Conservation (phyloP, 2,797 vertebrate species). For the Cynodonichthys magdalenae region DNA sequence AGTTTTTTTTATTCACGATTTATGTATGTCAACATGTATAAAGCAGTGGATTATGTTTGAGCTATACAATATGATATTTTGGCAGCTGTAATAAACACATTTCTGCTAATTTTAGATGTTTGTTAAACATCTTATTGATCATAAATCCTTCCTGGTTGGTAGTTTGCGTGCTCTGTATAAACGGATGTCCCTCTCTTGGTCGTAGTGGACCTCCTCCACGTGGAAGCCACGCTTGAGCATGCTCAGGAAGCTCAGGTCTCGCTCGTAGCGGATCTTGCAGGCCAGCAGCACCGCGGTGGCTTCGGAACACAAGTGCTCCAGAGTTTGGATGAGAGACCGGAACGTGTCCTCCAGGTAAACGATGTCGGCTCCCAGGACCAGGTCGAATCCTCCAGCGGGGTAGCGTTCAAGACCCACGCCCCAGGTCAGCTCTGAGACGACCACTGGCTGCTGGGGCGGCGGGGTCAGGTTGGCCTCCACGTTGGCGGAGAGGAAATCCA, state of each 20-base stretch:
- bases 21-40: slow-evolving; percentile 75
- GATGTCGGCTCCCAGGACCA: slow-evolving; percentile 93
- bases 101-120: slow-evolving; percentile 56
- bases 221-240: slow-evolving; percentile 83
- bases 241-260: slow-evolving; percentile 86
- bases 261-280: slow-evolving; percentile 92
- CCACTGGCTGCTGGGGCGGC: slow-evolving; percentile 68
- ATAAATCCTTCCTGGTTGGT: slow-evolving; percentile 72
- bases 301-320: slow-evolving; percentile 87
- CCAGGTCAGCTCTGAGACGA: slow-evolving; percentile 91
- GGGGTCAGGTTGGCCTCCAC: slow-evolving; percentile 87
- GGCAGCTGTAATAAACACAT: slow-evolving; percentile 82
- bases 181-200: slow-evolving; percentile 86
- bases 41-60: slow-evolving; percentile 75
- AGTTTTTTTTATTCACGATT: slow-evolving; percentile 74
- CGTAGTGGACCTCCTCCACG: slow-evolving; percentile 86
- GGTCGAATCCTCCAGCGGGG: slow-evolving; percentile 82
- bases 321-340: slow-evolving; percentile 83
- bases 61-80: slow-evolving; percentile 77
- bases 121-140: slow-evolving; percentile 22
- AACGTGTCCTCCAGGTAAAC: slow-evolving; percentile 96
- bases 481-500: slow-evolving; percentile 89
- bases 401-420: slow-evolving; percentile 85
- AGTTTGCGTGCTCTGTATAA: slow-evolving; percentile 86
- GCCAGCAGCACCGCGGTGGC: slow-evolving; percentile 84